Percentiles rank a stretch among this genome's conserved stretches.
These are phyloP conservation scores for Oasisia sp. DNA, from an alignment of 2,888 invertebrate species.

Conservation along the genomic window DNA sequence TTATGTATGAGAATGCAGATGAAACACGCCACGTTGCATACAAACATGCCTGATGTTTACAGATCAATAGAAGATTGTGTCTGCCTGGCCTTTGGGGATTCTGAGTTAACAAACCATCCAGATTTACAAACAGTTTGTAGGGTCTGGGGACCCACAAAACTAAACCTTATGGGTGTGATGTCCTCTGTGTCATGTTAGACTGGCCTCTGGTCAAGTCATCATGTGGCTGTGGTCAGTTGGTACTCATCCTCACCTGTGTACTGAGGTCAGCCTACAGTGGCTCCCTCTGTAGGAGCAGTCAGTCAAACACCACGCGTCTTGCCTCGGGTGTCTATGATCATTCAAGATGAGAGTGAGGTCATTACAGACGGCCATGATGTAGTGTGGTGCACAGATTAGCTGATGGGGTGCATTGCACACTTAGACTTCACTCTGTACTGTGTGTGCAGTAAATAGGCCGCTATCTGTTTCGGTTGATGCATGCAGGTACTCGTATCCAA, in stretches of 20 bases:
- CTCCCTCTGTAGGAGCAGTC: background rate
- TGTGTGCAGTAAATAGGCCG: background rate
- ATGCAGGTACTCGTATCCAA: too few relatives aligned
- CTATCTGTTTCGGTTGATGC: background rate
- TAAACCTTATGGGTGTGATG: background rate
- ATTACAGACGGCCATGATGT: background rate
- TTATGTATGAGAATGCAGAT: background rate
- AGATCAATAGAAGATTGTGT: background rate
- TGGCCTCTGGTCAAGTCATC: background rate
- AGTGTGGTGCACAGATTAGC: background rate
- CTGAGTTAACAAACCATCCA: background rate
- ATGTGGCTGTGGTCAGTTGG: background rate
- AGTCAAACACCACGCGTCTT: background rate
- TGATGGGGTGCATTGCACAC: background rate
- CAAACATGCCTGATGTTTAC: background rate
- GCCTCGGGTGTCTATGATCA: too few relatives aligned
- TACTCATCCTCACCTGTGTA: background rate
- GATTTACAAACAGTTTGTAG: background rate
- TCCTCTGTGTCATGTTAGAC: background rate
- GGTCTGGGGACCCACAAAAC: background rate
- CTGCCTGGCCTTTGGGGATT: background rate
- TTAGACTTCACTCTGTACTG: background rate
- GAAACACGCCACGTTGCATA: background rate
- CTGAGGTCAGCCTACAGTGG: background rate
- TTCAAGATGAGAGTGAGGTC: background rate